phyloP scores from a whole-genome alignment of 2,888 invertebrate genomes.

The Limnephilus rhombicus region DNA sequence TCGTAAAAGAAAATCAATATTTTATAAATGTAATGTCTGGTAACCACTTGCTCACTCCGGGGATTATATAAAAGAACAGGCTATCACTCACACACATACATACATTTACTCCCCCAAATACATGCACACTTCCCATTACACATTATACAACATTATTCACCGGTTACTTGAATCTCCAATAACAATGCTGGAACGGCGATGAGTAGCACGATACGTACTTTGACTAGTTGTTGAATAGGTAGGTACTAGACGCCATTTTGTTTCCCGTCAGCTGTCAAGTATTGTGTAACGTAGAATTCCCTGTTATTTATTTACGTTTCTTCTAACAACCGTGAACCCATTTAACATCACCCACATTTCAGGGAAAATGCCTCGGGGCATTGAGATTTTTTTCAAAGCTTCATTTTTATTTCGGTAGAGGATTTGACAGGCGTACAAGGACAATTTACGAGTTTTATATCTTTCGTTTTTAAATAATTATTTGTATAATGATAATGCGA shows the following conservation, averaged over 20 bases:
- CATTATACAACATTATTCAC: not conserved
- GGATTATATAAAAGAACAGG: not conserved
- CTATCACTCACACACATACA: not conserved
- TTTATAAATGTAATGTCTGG: not conserved
- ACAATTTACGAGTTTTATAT: not conserved
- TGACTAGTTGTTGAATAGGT: not conserved
- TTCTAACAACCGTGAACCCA: slow-evolving; percentile 9
- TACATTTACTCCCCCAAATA: no score
- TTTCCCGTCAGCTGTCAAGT: slow-evolving; percentile 7
- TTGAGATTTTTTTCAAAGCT: not conserved
- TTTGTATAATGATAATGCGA: not conserved
- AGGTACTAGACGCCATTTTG: slow-evolving; percentile 8
- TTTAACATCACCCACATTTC: not conserved
- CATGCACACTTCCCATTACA: not conserved
- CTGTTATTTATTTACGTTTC: slow-evolving; percentile 12
- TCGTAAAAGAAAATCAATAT: not conserved
- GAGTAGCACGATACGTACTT: not conserved
- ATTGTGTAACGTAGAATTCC: not conserved
- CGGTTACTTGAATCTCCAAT: not conserved
- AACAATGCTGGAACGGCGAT: not conserved
- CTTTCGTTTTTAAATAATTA: not conserved
- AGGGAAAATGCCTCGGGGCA: not conserved
- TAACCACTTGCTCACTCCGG: not conserved
- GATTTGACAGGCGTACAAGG: not conserved
- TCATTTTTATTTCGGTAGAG: not conserved